Evolutionary conservation across 2,888 invertebrate species (phyloP), one percentile per base, ranked within the genome.

Genomic region (Quadriops clusia): DNA sequence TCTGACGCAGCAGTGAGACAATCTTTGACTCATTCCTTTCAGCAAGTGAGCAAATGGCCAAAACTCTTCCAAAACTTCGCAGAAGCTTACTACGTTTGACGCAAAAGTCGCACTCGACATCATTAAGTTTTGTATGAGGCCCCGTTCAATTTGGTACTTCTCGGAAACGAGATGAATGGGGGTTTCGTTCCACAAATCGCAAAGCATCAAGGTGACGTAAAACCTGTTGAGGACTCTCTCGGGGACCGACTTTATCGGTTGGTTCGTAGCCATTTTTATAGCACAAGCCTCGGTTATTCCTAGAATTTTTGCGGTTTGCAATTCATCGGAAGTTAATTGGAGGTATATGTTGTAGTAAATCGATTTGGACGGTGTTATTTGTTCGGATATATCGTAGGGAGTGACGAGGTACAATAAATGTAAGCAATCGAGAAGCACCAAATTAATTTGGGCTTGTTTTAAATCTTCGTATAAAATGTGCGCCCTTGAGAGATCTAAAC

Each of bases 351-450:
- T 61, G 47, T 75, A 76, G 47, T 74, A 79, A 26, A 65, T 53
- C 23, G 57, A 49, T 36, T 63, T 64, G 17, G 63, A 53, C 1
- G 70, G 72, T 26, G 58, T 62, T 11, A 77, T 54, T 30, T 68
- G 66, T 28, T 68, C 68, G 2, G 66, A 57, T 35, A 74, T 56
- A 47, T 82, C 77, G 53, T 85, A 76, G 8, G 86, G 84, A 11
- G 89, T 82, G 32, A 93, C 79, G 17, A 94, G 64, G 63, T 84
- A 93, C 28, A 95, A 63, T 11, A 97, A 65, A 60, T 97, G 95
- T 18, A 91, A 68, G 49, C 78, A 73, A 42, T 83, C 83, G 45
- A 77, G 60, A 25, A 95, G 65, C 8, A 91, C 83, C 32, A 95
- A 62, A 26, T 78, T 74, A 26, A 69, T 65, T 41, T 84, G 76